These are phyloP conservation scores for Brachirus orientalis DNA, from an alignment of 2,113 vertebrate species.

Conservation along the genomic window DNA sequence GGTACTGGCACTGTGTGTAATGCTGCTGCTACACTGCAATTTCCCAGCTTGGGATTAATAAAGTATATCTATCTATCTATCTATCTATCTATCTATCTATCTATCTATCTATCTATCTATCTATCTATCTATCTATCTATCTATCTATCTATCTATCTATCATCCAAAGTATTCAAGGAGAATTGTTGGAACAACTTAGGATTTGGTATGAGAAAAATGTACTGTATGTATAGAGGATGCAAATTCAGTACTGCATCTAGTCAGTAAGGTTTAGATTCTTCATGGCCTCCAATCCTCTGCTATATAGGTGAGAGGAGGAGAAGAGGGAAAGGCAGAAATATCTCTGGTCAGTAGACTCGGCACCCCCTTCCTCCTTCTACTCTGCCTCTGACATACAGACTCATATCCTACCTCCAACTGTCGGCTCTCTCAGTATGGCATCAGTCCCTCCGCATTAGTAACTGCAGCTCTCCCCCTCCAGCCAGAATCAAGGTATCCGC, in stretches of 20 bases:
- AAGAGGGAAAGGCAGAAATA: slow-evolving; percentile 38
- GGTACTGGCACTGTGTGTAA: too few relatives aligned
- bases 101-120: too few relatives aligned
- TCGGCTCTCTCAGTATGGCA: slow-evolving; percentile 33
- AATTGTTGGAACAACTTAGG: too few relatives aligned
- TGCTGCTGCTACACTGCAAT: too few relatives aligned
- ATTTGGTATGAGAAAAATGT: too few relatives aligned
- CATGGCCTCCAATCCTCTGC: slow-evolving; percentile 35
- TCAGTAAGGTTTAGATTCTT: slow-evolving; percentile 31
- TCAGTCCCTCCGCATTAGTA: slow-evolving; percentile 45
- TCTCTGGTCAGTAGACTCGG: slow-evolving; percentile 59
- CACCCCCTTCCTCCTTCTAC: slow-evolving; percentile 12
- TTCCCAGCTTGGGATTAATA: too few relatives aligned
- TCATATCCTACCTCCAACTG: slow-evolving; percentile 49
- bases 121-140: too few relatives aligned
- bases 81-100: too few relatives aligned
- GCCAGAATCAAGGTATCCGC: slow-evolving; percentile 51
- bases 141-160: too few relatives aligned
- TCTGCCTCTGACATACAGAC: slow-evolving; percentile 36
- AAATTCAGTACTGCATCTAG: not conserved
- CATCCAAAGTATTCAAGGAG: too few relatives aligned
- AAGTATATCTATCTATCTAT: too few relatives aligned
- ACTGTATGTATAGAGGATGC: too few relatives aligned
- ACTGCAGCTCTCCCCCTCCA: slow-evolving; percentile 50
- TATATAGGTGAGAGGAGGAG: slow-evolving; percentile 46